These are phyloP conservation scores for Yponomeuta plumbellus DNA, from an alignment of 2,888 invertebrate species.

Conservation along the genomic window DNA sequence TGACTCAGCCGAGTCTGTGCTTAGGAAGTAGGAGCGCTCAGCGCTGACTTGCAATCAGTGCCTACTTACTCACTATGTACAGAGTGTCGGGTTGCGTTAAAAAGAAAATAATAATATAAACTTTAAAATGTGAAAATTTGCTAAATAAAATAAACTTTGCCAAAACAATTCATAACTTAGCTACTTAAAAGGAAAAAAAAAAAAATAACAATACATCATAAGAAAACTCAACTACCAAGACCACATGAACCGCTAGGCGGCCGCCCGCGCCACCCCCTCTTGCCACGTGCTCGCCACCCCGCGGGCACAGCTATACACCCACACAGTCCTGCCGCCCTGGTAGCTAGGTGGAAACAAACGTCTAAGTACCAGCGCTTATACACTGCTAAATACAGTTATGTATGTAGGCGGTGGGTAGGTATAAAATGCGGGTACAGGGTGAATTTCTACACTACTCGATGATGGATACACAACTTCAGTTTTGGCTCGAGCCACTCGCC, in stretches of 20 bases:
- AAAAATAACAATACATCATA: not conserved
- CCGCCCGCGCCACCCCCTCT: slow-evolving; percentile 42
- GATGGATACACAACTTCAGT: too few relatives aligned
- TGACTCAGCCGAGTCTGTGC: too few relatives aligned
- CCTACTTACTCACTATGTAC: too few relatives aligned
- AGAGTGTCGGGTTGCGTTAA: not conserved
- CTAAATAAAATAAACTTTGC: too few relatives aligned
- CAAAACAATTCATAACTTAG: too few relatives aligned
- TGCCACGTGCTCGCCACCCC: slow-evolving; percentile 49
- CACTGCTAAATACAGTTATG: slow-evolving; percentile 8
- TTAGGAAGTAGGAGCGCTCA: too few relatives aligned
- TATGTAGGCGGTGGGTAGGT: too few relatives aligned
- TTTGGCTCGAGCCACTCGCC: too few relatives aligned
- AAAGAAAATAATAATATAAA: too few relatives aligned
- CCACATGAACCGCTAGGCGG: slow-evolving; percentile 42
- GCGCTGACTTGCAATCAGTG: too few relatives aligned
- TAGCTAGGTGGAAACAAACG: slow-evolving; percentile 41
- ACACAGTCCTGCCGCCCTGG: slow-evolving; percentile 23
- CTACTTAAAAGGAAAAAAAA: too few relatives aligned
- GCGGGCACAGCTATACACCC: slow-evolving; percentile 30
- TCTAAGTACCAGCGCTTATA: slow-evolving; percentile 21
- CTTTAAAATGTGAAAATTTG: too few relatives aligned
- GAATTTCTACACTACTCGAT: slow-evolving; percentile 22
- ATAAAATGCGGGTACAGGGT: not conserved
- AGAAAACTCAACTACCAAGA: slow-evolving; percentile 53